Evolutionary conservation across 2,113 vertebrate species (phyloP), one percentile per base, ranked within the genome.

Genomic region (Colossoma macropomum): DNA sequence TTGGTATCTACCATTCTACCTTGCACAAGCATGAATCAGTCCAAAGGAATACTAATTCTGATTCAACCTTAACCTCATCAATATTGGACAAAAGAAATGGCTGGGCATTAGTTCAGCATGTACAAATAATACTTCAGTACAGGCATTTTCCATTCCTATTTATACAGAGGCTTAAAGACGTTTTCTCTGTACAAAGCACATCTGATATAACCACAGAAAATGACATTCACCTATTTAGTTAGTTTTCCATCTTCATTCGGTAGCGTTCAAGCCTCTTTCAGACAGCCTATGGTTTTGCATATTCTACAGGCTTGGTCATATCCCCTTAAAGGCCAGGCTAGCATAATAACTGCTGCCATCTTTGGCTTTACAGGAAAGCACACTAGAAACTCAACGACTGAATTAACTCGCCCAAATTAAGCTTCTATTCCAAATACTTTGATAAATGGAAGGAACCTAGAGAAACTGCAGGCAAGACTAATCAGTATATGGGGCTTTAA

Each of bases 391-490:
- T 10, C 11, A n/a, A 8, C 13, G 21, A 71, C 23, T n/a, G 68
- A 34, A 45, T 41, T 13, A 9, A 5, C 68, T 15, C n/a, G 25
- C 38, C 68, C 68, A 62, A 77, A 71, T 71, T 28, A 62, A 60
- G 32, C 38, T 34, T 73, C 63, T 60, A 68, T 38, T 83, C 75
- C 48, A 52, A 62, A 68, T 71, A 17, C 52, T 30, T 19, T 71
- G 34, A 76, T 16, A n/a, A 23, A n/a, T 27, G 11, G 0, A 23
- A 68, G 65, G 6, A 21, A 21, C 30, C 30, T 38, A 19, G 23
- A 38, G 17, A 23, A 65, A 19, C 54, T 28, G 1, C 17, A 38
- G 59, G 59, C 59, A 62, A 27, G 59, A 62, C 27, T 59, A 23
- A 59, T 59, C 56, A 59, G 56, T 1, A 59, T 23, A 23, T 59